Evolutionary conservation across 2,797 vertebrate genomes (phyloP).

Genomic region (Hyperoplus immaculatus): DNA sequence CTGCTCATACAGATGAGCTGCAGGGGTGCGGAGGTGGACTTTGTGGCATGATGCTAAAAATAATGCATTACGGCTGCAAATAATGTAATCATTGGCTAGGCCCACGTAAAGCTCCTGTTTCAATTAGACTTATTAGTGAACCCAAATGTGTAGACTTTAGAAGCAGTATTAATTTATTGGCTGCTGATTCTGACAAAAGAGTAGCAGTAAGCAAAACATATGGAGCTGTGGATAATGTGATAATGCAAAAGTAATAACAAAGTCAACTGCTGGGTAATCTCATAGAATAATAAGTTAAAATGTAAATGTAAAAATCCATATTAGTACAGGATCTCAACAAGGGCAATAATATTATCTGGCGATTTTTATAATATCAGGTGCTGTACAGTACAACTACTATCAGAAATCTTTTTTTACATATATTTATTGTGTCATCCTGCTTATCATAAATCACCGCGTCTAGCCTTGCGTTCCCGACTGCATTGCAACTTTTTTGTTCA

Average conservation of each 20-base stretch:
- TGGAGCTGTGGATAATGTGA: not conserved
- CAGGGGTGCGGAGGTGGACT: conserved; percentile 44
- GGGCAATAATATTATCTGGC: not conserved
- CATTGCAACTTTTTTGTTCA: not conserved
- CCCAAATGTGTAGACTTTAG: conserved; percentile 3
- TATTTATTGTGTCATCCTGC: not conserved
- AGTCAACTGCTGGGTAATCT: not conserved
- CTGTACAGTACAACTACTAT: not conserved
- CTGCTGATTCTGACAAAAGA: not conserved
- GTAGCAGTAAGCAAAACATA: not conserved
- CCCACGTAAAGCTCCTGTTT: conserved; percentile 6
- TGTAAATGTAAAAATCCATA: not conserved
- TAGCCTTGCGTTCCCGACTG: not conserved
- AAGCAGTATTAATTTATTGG: not conserved
- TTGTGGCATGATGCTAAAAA: conserved; percentile 49
- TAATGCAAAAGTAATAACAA: not conserved
- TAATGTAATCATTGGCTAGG: not conserved
- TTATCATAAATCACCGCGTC: conserved; percentile 1
- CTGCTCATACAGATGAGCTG: conserved; percentile 63
- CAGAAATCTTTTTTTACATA: not conserved
- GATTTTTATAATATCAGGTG: not conserved
- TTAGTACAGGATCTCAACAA: not conserved
- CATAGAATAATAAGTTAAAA: not conserved
- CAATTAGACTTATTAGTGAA: conserved; percentile 10
- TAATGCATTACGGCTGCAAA: conserved; percentile 35